These are phyloP conservation scores for Philereme transversata DNA, from an alignment of 2,888 invertebrate genomes.

Conservation along the genomic window DNA sequence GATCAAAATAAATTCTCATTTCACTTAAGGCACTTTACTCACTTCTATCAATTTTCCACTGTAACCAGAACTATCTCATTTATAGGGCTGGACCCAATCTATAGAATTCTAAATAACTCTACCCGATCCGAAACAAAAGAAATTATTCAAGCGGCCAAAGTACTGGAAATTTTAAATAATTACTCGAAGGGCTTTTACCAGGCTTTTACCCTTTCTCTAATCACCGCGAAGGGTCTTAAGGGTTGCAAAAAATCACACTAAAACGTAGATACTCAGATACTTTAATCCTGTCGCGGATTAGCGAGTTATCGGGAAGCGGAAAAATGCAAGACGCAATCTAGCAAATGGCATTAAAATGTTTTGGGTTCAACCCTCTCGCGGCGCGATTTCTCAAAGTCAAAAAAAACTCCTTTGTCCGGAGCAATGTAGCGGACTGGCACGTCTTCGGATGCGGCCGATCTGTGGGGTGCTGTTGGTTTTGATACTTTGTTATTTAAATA, in stretches of 20 bases:
- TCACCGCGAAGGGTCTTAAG: constrained; percentile 63
- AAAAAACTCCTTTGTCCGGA: constrained; percentile 76
- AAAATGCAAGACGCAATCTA: constrained; percentile 84
- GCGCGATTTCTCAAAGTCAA: constrained; percentile 82
- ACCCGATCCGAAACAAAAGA: constrained; percentile 45
- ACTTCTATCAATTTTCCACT: constrained; percentile 5
- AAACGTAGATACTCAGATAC: constrained; percentile 71
- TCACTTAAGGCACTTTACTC: constrained; percentile 5
- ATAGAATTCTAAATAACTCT: no score
- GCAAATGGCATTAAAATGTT: constrained; percentile 85
- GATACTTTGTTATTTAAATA: constrained; percentile 51
- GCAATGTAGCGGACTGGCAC: constrained; percentile 81
- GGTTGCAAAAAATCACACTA: constrained; percentile 80
- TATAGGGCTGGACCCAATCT: constrained; percentile 20
- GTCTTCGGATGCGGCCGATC: constrained; percentile 76
- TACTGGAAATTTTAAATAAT: constrained; percentile 77
- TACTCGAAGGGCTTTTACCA: constrained; percentile 72
- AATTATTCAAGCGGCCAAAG: constrained; percentile 50
- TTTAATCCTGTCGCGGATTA: constrained; percentile 82
- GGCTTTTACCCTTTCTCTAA: constrained; percentile 68
- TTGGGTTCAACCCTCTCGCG: constrained; percentile 77
- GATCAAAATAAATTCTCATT: constrained; percentile 19
- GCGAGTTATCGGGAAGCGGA: constrained; percentile 68
- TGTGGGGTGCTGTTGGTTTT: constrained; percentile 49
- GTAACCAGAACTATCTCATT: constrained; percentile 30